A percentile compares a stretch with the other conserved stretches of the same genome.
These are phyloP conservation scores for Diprion similis DNA, from an alignment of 1,140 invertebrate genomes.

Conservation along the genomic window DNA sequence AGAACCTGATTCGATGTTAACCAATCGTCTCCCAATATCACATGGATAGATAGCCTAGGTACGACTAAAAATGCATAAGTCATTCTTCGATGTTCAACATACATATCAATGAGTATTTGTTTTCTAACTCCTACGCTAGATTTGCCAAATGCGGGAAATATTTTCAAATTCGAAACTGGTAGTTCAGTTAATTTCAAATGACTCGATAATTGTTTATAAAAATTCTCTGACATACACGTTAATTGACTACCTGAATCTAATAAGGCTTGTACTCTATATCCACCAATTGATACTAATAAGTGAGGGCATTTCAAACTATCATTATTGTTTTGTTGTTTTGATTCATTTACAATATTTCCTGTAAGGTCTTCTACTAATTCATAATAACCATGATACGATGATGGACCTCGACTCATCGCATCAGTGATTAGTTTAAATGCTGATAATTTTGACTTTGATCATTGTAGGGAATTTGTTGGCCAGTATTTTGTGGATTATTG, in stretches of 20 bases:
- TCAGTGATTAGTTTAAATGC: conserved; percentile 23
- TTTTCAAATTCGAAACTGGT: conserved; percentile 19
- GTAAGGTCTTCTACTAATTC: conserved; percentile 16
- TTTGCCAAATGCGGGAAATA: conserved; percentile 21
- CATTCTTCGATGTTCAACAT: not conserved
- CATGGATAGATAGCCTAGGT: not conserved
- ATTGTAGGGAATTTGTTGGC: too few species aligned
- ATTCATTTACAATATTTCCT: not conserved
- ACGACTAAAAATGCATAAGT: conserved; percentile 14
- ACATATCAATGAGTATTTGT: conserved; percentile 18
- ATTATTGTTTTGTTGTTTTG: not conserved
- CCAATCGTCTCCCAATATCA: conserved; percentile 23
- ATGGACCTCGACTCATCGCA: conserved; percentile 19
- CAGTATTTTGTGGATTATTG: not conserved
- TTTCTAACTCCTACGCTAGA: conserved; percentile 13
- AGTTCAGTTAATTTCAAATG: conserved; percentile 17
- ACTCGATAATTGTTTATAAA: conserved; percentile 10
- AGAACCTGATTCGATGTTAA: not conserved
- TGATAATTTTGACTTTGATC: not conserved
- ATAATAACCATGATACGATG: not conserved
- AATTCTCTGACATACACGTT: conserved; percentile 8
- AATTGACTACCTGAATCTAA: conserved; percentile 25
- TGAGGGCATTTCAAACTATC: conserved; percentile 8
- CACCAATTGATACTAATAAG: not conserved
- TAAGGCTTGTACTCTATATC: conserved; percentile 1